Evolutionary conservation across 2,113 vertebrate species (phyloP), one percentile per base, ranked within the genome.

Genomic region (Nerophis ophidion): DNA sequence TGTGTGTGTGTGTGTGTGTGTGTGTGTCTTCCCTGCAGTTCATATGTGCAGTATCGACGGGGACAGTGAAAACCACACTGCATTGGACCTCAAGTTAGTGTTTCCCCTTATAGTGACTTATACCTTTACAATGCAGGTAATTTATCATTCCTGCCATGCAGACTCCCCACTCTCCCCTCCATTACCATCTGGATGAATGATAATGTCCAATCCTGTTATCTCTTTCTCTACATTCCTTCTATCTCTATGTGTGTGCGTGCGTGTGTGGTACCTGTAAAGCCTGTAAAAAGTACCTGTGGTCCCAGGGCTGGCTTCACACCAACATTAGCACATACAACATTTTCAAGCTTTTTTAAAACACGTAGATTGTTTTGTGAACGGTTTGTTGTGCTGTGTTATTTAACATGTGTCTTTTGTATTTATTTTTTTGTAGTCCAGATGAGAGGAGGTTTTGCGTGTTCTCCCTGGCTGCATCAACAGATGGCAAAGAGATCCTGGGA

Each of bases 381-480:
- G 58, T 13, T 26, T 1, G 26, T 63, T 19, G 62, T 59, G 64
- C 44, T 2, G 7, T 54, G 42, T 79, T 35, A 74, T 63, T 10
- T 8, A 38, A 40, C 68, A 44, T 68, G 38, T 72, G 10, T 70
- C 51, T 63, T 63, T 53, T 45, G 14, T 52, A 46, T 59, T 12
- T 62, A 26, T 65, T 60, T 55, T 75, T 73, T 63, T 75, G 54
- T 75, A 96, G 94, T 79, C 94, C 94, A 59, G 92, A 94, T 35
- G 93, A 95, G 72, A 89, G 93, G 73, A 91, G 93, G 65, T 96
- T 96, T 78, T 94, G 93, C 50, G 93, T 96, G 71, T 96, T 96
- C 76, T 96, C 94, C 17, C 86, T 96, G 48, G 87, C 94, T 1
- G 92, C 92, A 1, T 95, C 94, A 63, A 91, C 88, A 53, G 94